A percentile compares a stretch with the other conserved stretches of the same genome.
These are phyloP conservation scores for Entomobrya multifasciata DNA, from an alignment of 2,888 invertebrate genomes.

Conservation along the genomic window DNA sequence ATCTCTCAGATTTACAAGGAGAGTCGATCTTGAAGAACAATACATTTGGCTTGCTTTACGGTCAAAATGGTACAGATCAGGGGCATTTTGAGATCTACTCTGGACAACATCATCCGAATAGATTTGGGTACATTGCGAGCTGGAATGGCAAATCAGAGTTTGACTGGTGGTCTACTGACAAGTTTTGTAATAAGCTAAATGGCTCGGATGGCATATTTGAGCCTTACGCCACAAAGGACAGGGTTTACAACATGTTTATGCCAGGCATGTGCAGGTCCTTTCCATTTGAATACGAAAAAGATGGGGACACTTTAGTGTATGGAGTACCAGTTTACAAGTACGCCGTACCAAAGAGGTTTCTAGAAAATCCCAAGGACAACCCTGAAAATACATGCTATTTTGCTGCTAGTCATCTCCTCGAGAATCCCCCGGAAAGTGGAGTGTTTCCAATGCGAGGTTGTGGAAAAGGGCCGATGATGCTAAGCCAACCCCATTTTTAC, in stretches of 20 bases:
- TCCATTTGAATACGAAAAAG: conserved; percentile 83
- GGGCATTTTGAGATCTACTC: conserved; percentile 87
- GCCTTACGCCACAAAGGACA: conserved; percentile 71
- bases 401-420: conserved; percentile 10
- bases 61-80: conserved; percentile 87
- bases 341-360: conserved; percentile 84
- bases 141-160: conserved; percentile 86
- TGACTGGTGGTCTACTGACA: conserved; percentile 84
- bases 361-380: conserved; percentile 85
- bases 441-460: conserved; percentile 66
- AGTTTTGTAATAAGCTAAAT: conserved; percentile 87
- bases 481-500: conserved; percentile 76
- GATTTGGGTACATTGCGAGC: conserved; percentile 88
- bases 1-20: conserved; percentile 64
- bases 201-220: conserved; percentile 82
- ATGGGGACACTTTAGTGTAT: conserved; percentile 81
- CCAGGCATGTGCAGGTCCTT: conserved; percentile 83
- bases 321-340: conserved; percentile 85
- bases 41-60: conserved; percentile 76
- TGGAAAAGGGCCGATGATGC: conserved; percentile 70
- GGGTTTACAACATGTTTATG: conserved; percentile 66
- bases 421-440: conserved; percentile 80
- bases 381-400: conserved; percentile 87
- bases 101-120: conserved; percentile 87
- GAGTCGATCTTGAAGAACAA: conserved; percentile 71